phyloP scores from a whole-genome alignment of 2,888 invertebrate genomes.

The Trisateles emortualis region DNA sequence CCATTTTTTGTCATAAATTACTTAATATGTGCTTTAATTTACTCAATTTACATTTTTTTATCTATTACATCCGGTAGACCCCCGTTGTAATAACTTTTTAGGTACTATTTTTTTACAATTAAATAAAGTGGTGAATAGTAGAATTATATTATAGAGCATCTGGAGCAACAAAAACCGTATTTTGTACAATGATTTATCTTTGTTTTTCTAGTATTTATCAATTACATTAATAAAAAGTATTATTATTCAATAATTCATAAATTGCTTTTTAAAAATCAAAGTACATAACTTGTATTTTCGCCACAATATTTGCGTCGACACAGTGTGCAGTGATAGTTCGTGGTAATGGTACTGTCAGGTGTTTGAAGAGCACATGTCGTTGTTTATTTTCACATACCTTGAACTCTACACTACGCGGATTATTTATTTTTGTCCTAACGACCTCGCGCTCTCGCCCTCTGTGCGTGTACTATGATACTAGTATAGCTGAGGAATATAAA shows the following conservation, averaged over 20 bases:
- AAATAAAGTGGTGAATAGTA: too few species aligned
- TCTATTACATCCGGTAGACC: too few species aligned
- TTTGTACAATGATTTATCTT: too few species aligned
- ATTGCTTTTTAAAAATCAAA: not conserved
- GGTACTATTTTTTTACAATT: too few species aligned
- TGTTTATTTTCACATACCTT: constrained; percentile 71
- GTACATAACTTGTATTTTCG: constrained; percentile 6
- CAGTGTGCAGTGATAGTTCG: constrained; percentile 69
- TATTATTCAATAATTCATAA: too few species aligned
- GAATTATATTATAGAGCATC: too few species aligned
- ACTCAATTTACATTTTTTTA: too few species aligned
- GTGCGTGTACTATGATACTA: constrained; percentile 9
- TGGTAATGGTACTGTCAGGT: constrained; percentile 78
- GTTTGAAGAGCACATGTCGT: constrained; percentile 68
- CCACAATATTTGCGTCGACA: constrained; percentile 23
- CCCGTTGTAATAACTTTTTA: too few species aligned
- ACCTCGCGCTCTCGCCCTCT: constrained; percentile 24
- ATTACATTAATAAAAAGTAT: not conserved
- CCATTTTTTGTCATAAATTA: too few species aligned
- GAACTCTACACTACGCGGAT: constrained; percentile 55
- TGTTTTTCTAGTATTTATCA: too few species aligned
- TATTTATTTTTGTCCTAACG: constrained; percentile 62
- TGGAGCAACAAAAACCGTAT: too few species aligned
- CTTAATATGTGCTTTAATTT: too few species aligned
- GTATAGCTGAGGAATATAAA: not conserved